Base-by-base conservation (phyloP, 2,888 invertebrate species). In the Andrena flavipes region DNA sequence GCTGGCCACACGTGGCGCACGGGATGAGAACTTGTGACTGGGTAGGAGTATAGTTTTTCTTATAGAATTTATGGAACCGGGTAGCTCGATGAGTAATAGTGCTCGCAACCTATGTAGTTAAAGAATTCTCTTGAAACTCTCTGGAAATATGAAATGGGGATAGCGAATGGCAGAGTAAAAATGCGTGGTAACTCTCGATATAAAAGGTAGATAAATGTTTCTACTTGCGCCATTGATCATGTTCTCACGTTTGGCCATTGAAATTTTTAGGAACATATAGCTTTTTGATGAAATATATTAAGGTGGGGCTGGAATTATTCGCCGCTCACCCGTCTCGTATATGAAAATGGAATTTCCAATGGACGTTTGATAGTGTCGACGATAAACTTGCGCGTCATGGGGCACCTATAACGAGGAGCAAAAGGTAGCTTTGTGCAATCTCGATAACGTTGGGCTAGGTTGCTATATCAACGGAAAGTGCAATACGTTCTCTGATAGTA, bases 401-500 rank as follows among this genome's bases (percentile, higher is more conserved):
- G 23, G 23, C 13, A 35, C 20, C 35, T 20, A 20, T 20, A 56
- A 56, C 8, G 48, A 30, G 54, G 2, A 16, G n/a, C 7, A 30
- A 10, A 49, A 48, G n/a, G 35, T 35, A 76, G 30, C 60, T 42
- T 56, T 26, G 67, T 33, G 30, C 63, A 59, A 71, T 70, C 51
- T 71, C 59, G 68, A 64, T 48, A 23, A 54, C 30, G 59, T 63
- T 63, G 73, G 42, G 23, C 64, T 33, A 42, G 76, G 26, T 70
- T 63, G 54, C 35, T 62, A 59, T 62, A 67, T 71, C 35, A 77
- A 62, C 70, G 62, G 63, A 73, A 74, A 56, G 60, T 51, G 59
- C 74, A 78, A 70, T 74, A 82, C 70, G 80, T 85, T 82, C 54
- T 16, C 29, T 62, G 69, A 67, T 67, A 80, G 70, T 67, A 63